Base-by-base conservation (phyloP, 2,888 invertebrate species). In the Ennomos quercinarius region DNA sequence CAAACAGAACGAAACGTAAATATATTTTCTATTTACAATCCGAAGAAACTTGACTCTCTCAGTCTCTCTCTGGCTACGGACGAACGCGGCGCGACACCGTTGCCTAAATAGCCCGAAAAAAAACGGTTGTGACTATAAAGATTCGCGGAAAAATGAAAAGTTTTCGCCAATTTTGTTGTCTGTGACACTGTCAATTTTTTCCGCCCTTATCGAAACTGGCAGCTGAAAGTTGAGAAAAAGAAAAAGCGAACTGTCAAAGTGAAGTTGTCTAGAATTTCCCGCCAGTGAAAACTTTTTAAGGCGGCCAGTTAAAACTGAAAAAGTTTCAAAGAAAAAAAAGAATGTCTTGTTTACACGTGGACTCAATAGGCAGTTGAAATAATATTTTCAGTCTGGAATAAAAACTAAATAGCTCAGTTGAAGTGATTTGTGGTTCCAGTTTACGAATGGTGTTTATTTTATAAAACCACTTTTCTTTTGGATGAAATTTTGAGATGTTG, bases 1-100 rank as follows among this genome's bases (percentile, higher is more conserved):
- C 37, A 56, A 59, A 59, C 54, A 54, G 59, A 59, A 73, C 69
- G 67, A 61, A 68, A 67, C 77, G 73, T 68, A 75, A 82, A 83
- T 78, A 78, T 75, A 70, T 71, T 76, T 77, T 86, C 87, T 87
- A 87, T 87, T 87, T 86, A 77, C 76, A 67, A 73, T 67, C 54
- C 71, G 63, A 77, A 68, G 62, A 61, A 66, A 66, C 66, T 57
- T 53, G 57, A 62, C 50, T 61, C 66, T 54, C 53, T 51, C 64
- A 64, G 66, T 64, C 60, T 48, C 40, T 57, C 61, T 42, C 57
- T 41, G 52, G 48, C 48, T 12, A 70, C 58, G 82, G 65, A 72
- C 81, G 86, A 74, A 75, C 80, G 81, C 77, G 76, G 41, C 57
- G 54, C 46, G 57, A 55, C 61, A 48, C 57, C 50, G 5, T 48